A percentile compares a stretch with the other conserved stretches of the same genome.
These are phyloP conservation scores for Bradypodion ventrale DNA, from an alignment of 2,797 vertebrate genomes.

Conservation along the genomic window DNA sequence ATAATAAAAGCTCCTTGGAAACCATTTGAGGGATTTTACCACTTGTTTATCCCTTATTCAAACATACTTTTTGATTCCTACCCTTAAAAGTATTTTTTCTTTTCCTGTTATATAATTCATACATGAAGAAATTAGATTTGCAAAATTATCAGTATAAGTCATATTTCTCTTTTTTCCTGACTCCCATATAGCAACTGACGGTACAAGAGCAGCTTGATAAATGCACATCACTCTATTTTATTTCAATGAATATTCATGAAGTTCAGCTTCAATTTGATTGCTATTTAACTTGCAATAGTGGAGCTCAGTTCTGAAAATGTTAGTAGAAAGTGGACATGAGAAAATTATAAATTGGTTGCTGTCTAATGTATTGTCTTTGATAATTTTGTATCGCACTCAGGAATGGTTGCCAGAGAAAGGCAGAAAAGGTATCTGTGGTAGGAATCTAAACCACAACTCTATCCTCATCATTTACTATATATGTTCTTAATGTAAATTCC, in stretches of 20 bases:
- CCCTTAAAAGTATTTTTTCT: neutral
- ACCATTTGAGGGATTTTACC: neutral
- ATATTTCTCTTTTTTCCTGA: neutral
- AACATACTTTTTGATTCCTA: neutral
- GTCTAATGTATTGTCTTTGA: neutral
- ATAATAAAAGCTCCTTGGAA: neutral
- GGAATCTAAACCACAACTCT: neutral
- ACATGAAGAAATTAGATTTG: neutral
- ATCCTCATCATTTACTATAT: neutral
- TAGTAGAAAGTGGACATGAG: neutral
- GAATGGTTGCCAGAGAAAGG: accelerated
- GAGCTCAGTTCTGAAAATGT: neutral
- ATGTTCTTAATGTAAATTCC: too few relatives aligned
- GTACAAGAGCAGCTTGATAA: neutral
- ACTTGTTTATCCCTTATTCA: neutral
- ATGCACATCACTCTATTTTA: neutral
- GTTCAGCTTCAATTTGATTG: neutral
- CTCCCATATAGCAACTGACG: neutral
- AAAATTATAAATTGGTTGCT: neutral
- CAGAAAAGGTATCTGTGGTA: neutral
- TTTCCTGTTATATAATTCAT: neutral
- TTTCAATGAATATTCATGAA: slow-evolving; percentile 21
- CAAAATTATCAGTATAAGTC: neutral
- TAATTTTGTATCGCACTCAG: neutral
- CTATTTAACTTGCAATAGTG: neutral